Evolutionary conservation across 2,888 invertebrate species (phyloP).

Genomic region (Hermaeophaga mercurialis): DNA sequence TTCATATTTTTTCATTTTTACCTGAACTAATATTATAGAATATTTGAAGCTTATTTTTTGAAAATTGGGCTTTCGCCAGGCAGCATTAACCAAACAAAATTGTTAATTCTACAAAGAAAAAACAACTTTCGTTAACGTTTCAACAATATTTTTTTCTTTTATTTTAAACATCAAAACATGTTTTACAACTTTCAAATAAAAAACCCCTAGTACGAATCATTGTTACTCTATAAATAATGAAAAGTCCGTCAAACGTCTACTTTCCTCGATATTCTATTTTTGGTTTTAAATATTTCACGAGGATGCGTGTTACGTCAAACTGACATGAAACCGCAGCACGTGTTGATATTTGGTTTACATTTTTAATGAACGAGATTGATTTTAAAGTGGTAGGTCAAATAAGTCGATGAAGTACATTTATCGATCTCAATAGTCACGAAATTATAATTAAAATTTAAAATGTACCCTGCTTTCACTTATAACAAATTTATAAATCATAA

Average conservation of each 20-base stretch:
- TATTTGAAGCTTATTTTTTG: too few relatives aligned
- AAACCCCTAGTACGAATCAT: conserved; percentile 4
- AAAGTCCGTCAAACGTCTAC: conserved; percentile 24
- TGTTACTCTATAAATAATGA: conserved; percentile 35
- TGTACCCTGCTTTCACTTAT: too few relatives aligned
- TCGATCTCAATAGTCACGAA: too few relatives aligned
- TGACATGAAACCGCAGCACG: conserved; percentile 50
- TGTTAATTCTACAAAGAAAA: too few relatives aligned
- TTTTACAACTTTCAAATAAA: neutral
- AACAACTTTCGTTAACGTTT: too few relatives aligned
- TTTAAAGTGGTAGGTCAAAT: conserved; percentile 31
- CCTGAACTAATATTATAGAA: too few relatives aligned
- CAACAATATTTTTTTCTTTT: neutral
- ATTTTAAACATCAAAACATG: too few relatives aligned
- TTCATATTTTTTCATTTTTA: too few relatives aligned
- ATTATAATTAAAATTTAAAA: too few relatives aligned
- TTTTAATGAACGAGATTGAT: conserved; percentile 46
- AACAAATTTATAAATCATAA: too few relatives aligned
- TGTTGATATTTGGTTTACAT: conserved; percentile 50
- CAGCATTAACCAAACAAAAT: too few relatives aligned
- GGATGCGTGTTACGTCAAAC: conserved; percentile 50
- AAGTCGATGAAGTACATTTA: neutral
- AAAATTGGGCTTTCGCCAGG: too few relatives aligned
- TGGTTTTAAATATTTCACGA: conserved; percentile 26
- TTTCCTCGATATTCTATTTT: conserved; percentile 16